Evolutionary conservation across 1,140 invertebrate genomes (phyloP).

Genomic region (Plutomurus gul): DNA sequence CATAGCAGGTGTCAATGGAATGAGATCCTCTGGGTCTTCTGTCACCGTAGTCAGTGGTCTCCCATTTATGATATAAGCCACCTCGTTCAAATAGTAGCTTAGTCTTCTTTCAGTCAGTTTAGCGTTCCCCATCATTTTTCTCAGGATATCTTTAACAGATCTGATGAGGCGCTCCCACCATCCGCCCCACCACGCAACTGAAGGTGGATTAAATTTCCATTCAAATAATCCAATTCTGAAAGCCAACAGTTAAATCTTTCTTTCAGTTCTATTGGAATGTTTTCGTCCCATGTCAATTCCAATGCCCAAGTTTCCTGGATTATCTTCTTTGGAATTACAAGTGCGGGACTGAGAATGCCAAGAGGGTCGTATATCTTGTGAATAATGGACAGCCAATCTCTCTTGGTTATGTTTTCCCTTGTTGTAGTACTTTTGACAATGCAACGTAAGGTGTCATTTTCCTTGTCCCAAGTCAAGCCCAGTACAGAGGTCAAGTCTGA

Average conservation of each 20-base stretch:
- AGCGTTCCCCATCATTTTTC: background rate
- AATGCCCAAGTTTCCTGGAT: background rate
- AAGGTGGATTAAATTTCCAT: background rate
- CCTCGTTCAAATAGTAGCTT: too few relatives aligned
- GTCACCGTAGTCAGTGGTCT: too few relatives aligned
- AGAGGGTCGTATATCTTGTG: background rate
- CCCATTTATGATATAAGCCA: too few relatives aligned
- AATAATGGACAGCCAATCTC: background rate
- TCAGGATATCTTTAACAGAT: background rate
- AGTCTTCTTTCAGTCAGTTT: too few relatives aligned
- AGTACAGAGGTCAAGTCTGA: background rate
- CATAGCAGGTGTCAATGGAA: too few relatives aligned
- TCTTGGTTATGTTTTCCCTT: background rate
- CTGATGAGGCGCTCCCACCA: too few relatives aligned
- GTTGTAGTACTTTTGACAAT: background rate
- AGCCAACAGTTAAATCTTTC: background rate
- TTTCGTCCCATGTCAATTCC: background rate
- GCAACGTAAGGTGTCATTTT: background rate
- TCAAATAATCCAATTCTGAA: background rate
- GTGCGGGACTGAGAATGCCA: background rate
- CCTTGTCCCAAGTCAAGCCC: background rate
- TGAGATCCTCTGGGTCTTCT: too few relatives aligned
- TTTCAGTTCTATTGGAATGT: background rate
- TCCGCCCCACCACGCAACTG: background rate
- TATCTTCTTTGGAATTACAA: background rate